Conservation (phyloP, 2,797 vertebrate genomes). For the Cirrhinus mrigala region DNA sequence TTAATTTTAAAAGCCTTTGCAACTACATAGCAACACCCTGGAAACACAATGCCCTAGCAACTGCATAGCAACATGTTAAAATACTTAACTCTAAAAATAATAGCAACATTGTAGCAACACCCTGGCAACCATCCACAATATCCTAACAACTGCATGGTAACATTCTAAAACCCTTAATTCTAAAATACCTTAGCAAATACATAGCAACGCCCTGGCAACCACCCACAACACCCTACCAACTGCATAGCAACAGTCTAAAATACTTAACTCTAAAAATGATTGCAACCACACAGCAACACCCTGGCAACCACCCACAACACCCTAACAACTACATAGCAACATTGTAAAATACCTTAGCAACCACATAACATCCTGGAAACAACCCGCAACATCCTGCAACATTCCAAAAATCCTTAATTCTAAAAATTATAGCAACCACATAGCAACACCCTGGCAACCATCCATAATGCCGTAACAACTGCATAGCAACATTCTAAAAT, state of each 20-base stretch:
- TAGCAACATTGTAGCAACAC: background rate
- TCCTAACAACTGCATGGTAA: background rate
- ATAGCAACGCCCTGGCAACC: background rate
- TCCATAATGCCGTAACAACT: background rate
- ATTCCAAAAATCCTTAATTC: too few species aligned
- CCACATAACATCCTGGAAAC: too few species aligned
- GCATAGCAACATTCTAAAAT: background rate
- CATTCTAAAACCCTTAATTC: background rate
- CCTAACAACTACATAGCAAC: background rate
- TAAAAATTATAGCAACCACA: background rate
- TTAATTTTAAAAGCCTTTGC: background rate
- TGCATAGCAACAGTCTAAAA: too few species aligned
- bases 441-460: background rate
- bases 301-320: background rate
- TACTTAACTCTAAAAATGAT: too few species aligned
- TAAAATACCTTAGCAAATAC: background rate
- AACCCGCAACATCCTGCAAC: background rate
- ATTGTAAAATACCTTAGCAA: background rate
- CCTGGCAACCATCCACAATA: background rate
- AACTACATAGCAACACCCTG: background rate
- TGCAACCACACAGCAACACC: background rate
- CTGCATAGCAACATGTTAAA: background rate
- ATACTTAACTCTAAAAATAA: background rate
- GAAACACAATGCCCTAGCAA: too few species aligned
- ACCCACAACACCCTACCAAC: too few species aligned